These are phyloP conservation scores for Stratiolaelaps scimitus DNA, from an alignment of 1,140 invertebrate genomes.

Conservation along the genomic window DNA sequence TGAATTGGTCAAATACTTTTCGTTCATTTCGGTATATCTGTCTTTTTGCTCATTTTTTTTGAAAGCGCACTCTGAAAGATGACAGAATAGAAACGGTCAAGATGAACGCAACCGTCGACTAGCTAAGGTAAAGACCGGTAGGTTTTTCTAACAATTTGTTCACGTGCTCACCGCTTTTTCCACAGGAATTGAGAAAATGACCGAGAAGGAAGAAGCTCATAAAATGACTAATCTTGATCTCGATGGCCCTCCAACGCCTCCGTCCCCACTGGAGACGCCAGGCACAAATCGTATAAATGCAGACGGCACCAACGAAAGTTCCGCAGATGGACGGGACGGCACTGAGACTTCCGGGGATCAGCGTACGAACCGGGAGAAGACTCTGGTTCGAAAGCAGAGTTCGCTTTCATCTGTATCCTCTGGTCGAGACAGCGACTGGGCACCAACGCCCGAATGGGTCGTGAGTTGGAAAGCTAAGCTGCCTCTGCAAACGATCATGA, in stretches of 20 bases:
- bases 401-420: conserved; percentile 32
- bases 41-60: too few species aligned
- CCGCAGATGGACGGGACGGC: not conserved
- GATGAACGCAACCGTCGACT: too few species aligned
- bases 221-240: conserved; percentile 33
- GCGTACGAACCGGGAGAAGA: not conserved
- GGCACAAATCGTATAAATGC: conserved; percentile 24
- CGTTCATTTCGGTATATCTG: too few species aligned
- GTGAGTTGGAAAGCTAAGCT: conserved; percentile 91
- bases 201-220: conserved; percentile 78
- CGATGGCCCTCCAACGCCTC: conserved; percentile 4
- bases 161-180: conserved; percentile 32
- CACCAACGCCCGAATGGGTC: conserved; percentile 83
- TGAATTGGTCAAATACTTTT: too few species aligned
- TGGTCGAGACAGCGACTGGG: conserved; percentile 50
- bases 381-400: conserved; percentile 14
- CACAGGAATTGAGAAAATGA: conserved; percentile 77
- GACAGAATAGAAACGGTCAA: too few species aligned
- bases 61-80: too few species aligned
- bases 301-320: conserved; percentile 20
- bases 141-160: conserved; percentile 20
- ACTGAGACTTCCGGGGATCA: not conserved
- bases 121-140: too few species aligned
- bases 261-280: conserved; percentile 28
- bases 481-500: conserved; percentile 96